A percentile compares a stretch with the other conserved stretches of the same genome.
phyloP scores from a whole-genome alignment of 2,888 invertebrate genomes.

The Altica lythri region DNA sequence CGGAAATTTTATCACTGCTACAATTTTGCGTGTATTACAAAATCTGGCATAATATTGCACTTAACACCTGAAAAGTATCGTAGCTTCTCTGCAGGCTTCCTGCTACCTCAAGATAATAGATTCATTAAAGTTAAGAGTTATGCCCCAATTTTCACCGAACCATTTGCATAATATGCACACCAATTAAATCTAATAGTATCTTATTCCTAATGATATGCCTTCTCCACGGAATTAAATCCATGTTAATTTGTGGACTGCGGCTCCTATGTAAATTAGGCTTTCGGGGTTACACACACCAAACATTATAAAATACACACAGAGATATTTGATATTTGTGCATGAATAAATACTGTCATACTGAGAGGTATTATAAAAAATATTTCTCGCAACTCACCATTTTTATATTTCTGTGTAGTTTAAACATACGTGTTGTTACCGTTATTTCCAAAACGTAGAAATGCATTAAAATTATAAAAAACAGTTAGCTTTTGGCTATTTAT shows the following conservation, averaged over 20 bases:
- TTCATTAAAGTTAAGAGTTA: slow-evolving; percentile 32
- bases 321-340: slow-evolving; percentile 10
- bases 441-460: too few relatives aligned
- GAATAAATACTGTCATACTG: slow-evolving; percentile 3
- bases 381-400: too few relatives aligned
- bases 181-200: slow-evolving; percentile 44
- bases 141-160: slow-evolving; percentile 28
- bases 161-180: slow-evolving; percentile 35
- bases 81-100: slow-evolving; percentile 10
- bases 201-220: slow-evolving; percentile 45
- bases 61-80: slow-evolving; percentile 26
- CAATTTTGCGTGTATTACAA: slow-evolving; percentile 17
- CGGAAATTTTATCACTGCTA: too few relatives aligned
- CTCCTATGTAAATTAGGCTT: slow-evolving; percentile 45
- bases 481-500: too few relatives aligned
- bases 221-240: slow-evolving; percentile 42
- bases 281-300: slow-evolving; percentile 37
- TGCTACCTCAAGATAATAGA: slow-evolving; percentile 29
- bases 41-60: slow-evolving; percentile 20
- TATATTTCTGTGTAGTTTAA: too few relatives aligned
- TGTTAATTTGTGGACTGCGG: slow-evolving; percentile 47
- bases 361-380: slow-evolving; percentile 6
- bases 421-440: too few relatives aligned
- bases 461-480: too few relatives aligned
- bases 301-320: slow-evolving; percentile 20